Conservation (phyloP, 2,888 invertebrate genomes). For the Clitarchus hookeri region DNA sequence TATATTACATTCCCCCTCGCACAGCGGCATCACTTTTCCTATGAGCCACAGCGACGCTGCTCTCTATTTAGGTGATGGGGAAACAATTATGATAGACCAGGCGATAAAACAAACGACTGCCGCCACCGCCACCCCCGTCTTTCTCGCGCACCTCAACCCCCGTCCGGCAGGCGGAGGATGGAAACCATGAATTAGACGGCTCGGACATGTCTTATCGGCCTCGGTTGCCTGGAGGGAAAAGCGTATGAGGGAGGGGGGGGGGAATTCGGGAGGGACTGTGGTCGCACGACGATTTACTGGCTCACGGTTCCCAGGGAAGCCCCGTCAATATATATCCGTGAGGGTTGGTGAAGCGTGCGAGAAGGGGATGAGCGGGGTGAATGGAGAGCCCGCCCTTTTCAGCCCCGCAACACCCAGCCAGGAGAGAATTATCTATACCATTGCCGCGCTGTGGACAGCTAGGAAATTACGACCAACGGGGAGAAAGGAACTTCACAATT, state of each 20-base stretch:
- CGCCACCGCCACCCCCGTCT: background rate
- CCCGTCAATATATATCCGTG: slow-evolving; percentile 23
- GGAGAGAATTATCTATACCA: slow-evolving; percentile 14
- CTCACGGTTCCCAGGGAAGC: slow-evolving; percentile 18
- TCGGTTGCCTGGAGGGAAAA: background rate
- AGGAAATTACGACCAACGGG: background rate
- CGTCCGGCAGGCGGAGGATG: background rate
- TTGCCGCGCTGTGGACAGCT: background rate
- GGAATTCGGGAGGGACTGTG: slow-evolving; percentile 2
- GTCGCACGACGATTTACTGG: slow-evolving; percentile 22
- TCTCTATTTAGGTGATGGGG: slow-evolving; percentile 21
- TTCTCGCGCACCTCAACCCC: background rate
- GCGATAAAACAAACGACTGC: slow-evolving; percentile 36
- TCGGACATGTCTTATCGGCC: slow-evolving; percentile 23
- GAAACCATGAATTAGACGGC: slow-evolving; percentile 27
- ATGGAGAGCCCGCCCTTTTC: background rate
- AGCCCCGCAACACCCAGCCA: background rate
- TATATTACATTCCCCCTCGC: background rate
- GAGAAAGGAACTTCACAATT: slow-evolving; percentile 1
- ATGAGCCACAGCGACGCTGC: background rate
- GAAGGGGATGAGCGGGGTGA: background rate
- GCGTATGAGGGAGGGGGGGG: background rate
- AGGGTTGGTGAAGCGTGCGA: background rate
- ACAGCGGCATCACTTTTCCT: background rate
- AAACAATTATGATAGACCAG: slow-evolving; percentile 39